Percentiles rank a stretch among this genome's conserved stretches.
Conservation (phyloP, 1,140 invertebrate species). For the Heliconius himera region DNA sequence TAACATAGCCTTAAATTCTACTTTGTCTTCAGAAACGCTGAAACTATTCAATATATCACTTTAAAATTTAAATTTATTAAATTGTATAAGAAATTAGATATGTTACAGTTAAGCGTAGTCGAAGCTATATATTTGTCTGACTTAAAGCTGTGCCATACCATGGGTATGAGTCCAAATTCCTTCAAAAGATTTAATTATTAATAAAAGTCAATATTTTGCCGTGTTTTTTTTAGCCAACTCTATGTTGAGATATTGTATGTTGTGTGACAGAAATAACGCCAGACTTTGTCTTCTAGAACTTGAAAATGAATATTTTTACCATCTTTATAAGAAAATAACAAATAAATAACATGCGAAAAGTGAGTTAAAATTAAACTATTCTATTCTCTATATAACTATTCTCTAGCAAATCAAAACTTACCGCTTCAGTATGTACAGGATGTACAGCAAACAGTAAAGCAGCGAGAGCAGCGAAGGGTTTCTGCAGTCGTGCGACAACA, state of each 20-base stretch:
- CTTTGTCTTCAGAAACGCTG: conserved; percentile 12
- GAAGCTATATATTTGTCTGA: not conserved
- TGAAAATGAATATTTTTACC: too few relatives aligned
- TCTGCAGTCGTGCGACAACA: conserved; percentile 84
- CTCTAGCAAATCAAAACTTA: conserved; percentile 75
- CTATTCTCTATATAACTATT: too few relatives aligned
- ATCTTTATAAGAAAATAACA: too few relatives aligned
- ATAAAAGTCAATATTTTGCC: too few relatives aligned
- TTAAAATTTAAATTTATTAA: conserved; percentile 16
- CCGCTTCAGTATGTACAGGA: conserved; percentile 94
- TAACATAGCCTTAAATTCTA: conserved; percentile 9
- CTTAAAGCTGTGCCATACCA: not conserved
- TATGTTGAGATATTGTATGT: too few relatives aligned
- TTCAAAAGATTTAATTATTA: too few relatives aligned
- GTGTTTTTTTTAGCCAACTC: too few relatives aligned
- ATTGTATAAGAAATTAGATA: not conserved
- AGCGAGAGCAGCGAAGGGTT: conserved; percentile 85
- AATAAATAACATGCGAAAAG: too few relatives aligned
- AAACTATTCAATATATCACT: conserved; percentile 13
- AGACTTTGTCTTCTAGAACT: too few relatives aligned
- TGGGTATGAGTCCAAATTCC: too few relatives aligned
- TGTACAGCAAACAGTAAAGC: conserved; percentile 93
- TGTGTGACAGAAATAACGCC: too few relatives aligned
- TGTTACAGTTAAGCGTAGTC: not conserved
- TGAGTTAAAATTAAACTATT: too few relatives aligned